Evolutionary conservation across 2,113 vertebrate genomes (phyloP).

Genomic region (Dicerorhinus sumatrensis): DNA sequence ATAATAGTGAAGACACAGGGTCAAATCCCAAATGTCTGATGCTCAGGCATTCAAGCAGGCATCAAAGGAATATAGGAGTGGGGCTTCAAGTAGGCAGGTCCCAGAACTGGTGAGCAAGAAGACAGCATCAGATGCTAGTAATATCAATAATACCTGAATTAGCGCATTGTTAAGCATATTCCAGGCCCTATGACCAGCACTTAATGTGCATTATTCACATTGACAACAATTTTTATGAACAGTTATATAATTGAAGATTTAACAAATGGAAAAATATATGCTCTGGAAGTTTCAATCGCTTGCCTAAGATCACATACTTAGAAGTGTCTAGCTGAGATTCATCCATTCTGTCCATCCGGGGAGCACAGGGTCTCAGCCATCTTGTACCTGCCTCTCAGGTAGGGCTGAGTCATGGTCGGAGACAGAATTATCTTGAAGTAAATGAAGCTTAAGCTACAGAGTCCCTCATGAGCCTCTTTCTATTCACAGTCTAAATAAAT

Average conservation of each 20-base stretch:
- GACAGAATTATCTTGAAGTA: not conserved
- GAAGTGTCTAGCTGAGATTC: not conserved
- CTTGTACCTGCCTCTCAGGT: not conserved
- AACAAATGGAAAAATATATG: not conserved
- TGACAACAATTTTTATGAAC: not conserved
- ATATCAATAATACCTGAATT: not conserved
- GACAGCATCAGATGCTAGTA: not conserved
- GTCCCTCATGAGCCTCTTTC: not conserved
- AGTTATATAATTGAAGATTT: not conserved
- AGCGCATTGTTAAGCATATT: not conserved
- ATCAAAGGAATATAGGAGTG: not conserved
- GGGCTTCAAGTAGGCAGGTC: fast-evolving
- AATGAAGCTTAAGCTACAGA: not conserved
- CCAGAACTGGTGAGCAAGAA: not conserved
- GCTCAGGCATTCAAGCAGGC: not conserved
- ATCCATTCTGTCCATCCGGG: not conserved
- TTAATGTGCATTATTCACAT: not conserved
- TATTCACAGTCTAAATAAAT: not conserved
- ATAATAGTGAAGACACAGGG: not conserved
- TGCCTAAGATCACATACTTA: not conserved
- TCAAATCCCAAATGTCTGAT: not conserved
- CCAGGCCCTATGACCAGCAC: not conserved
- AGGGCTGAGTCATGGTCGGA: not conserved
- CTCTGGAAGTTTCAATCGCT: not conserved
- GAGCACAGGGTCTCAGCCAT: not conserved